Evolutionary conservation across 2,888 invertebrate species (phyloP).

Genomic region (Clostera curtula): DNA sequence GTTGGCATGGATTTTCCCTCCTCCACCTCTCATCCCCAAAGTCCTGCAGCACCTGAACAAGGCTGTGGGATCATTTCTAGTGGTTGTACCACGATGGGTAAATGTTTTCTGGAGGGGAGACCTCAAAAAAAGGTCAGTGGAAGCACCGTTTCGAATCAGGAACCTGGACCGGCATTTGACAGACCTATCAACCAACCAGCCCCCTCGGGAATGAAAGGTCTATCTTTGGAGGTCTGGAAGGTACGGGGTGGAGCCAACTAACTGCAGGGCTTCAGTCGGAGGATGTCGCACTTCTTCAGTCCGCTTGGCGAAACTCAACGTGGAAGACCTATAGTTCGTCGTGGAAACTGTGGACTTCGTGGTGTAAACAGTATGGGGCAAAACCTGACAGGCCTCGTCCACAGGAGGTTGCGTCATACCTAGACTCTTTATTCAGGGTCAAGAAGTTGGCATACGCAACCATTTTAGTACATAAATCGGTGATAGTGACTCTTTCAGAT

Average conservation of each 20-base stretch:
- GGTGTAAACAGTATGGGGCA: slow-evolving; percentile 11
- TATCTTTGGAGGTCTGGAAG: slow-evolving; percentile 19
- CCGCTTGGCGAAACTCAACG: slow-evolving; percentile 13
- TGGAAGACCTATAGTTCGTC: slow-evolving; percentile 9
- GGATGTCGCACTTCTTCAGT: slow-evolving; percentile 4
- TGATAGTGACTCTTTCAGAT: slow-evolving; percentile 8
- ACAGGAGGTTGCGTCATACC: slow-evolving; percentile 7
- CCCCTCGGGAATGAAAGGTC: slow-evolving; percentile 6
- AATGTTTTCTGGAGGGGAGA: slow-evolving; percentile 14
- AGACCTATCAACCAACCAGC: slow-evolving; percentile 11
- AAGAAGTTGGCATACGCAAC: slow-evolving; percentile 9
- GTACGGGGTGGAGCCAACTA: slow-evolving; percentile 18
- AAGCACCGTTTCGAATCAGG: slow-evolving; percentile 8
- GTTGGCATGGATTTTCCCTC: slow-evolving; percentile 20
- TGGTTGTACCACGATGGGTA: slow-evolving; percentile 15
- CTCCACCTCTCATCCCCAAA: slow-evolving; percentile 16
- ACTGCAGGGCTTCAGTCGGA: background rate
- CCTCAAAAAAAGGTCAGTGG: slow-evolving; percentile 10
- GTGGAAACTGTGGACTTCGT: slow-evolving; percentile 14
- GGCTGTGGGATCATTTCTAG: slow-evolving; percentile 8
- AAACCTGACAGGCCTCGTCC: slow-evolving; percentile 10
- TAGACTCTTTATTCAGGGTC: slow-evolving; percentile 4
- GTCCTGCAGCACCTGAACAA: slow-evolving; percentile 16
- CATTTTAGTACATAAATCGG: slow-evolving; percentile 15
- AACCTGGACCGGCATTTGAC: slow-evolving; percentile 8